Base-by-base conservation (phyloP, 2,113 vertebrate genomes). In the Vulpes ferrilata region DNA sequence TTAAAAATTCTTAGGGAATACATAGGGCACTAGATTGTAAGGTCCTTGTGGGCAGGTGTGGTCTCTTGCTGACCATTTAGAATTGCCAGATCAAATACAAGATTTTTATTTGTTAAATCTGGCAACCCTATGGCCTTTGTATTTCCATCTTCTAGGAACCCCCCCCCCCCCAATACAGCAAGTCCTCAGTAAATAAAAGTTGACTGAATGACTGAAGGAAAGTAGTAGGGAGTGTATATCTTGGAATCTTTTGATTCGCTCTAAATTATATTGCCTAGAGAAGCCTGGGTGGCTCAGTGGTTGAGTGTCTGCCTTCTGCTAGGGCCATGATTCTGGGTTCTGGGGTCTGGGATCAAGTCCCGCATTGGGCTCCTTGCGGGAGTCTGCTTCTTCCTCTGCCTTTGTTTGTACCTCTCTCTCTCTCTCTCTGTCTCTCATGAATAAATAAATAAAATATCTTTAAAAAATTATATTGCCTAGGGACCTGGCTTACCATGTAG, bases 61-160 rank as follows among this genome's bases (percentile, higher is more conserved):
- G 11, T 51, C 23, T 96, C 88, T 84, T 88, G 25, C 32, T 96
- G 64, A 92, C 7, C 20, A 43, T 76, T 96, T 86, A 93, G 59
- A 43, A 30, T 64, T 90, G 48, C n/a, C n/a, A 43, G 16, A 64
- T 92, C 74, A 94, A 91, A 93, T 60, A 60, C 3, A 79, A 20
- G n/a, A 53, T 74, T 92, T 96, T 89, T 48, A 60, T 96, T 92
- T 73, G 30, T 16, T 86, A 85, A 81, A 71, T 86, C 22, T 67
- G 73, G 32, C 13, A 91, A 43, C 19, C 30, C 48, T 78, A 11
- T 57, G 93, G 20, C 65, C 23, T 32, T 25, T 83, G 60, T 55
- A 5, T 93, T 32, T 91, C 69, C 16, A 10, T 83, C 48, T 62
- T 53, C 64, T 67, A 80, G 30, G 55, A 82, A 55, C 19, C 8